Evolutionary conservation across 1,140 invertebrate genomes (phyloP).

Genomic region (Trialeurodes vaporariorum): DNA sequence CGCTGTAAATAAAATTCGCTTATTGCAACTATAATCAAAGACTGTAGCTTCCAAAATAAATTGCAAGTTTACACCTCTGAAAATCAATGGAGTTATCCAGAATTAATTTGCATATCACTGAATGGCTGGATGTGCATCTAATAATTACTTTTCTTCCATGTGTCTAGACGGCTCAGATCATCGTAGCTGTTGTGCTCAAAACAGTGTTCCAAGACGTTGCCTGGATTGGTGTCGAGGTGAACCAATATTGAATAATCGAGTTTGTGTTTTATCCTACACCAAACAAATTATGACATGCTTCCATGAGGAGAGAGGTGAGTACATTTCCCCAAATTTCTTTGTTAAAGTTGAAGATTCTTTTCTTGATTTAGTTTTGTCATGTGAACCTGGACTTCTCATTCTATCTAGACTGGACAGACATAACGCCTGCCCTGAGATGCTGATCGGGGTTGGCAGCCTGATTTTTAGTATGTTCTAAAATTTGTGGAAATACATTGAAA

Average conservation of each 20-base stretch:
- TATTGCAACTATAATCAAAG: no score
- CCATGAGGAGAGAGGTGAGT: constrained; percentile 55
- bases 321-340: no score
- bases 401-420: no score
- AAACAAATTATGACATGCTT: constrained; percentile 66
- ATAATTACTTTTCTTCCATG: background rate
- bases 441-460: no score
- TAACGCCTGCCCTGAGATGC: no score
- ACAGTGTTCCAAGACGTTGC: constrained; percentile 57
- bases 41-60: background rate
- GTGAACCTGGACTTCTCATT: background rate
- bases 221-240: constrained; percentile 62
- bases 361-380: background rate
- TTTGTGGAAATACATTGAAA: no score
- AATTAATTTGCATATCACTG: background rate
- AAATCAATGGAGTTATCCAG: background rate
- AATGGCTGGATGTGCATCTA: no score
- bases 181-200: constrained; percentile 59
- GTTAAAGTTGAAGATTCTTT: no score
- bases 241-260: constrained; percentile 44
- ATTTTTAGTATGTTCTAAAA: no score
- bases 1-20: no score
- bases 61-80: background rate
- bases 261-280: constrained; percentile 58
- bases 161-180: constrained; percentile 51